Evolutionary conservation across 2,113 vertebrate genomes (phyloP).

Genomic region (Bos indicus): DNA sequence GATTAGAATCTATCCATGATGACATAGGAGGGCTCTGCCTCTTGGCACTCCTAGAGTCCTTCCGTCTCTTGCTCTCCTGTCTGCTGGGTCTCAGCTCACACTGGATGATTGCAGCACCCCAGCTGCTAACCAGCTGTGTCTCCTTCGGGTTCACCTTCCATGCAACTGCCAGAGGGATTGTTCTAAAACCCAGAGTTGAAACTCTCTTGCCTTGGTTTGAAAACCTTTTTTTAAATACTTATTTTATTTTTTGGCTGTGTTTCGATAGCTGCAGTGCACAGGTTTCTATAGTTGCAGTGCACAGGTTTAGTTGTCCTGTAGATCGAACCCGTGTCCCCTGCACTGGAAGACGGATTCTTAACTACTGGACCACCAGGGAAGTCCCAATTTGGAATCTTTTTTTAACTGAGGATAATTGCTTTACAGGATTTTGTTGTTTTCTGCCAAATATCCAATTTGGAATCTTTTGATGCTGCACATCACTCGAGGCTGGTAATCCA

Average conservation of each 20-base stretch:
- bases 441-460: not conserved
- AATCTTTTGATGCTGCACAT: not conserved
- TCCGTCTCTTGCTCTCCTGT: not conserved
- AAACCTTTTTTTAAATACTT: not conserved
- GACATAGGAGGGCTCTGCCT: accelerated
- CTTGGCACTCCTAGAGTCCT: not conserved
- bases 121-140: not conserved
- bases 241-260: not conserved
- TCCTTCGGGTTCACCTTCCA: not conserved
- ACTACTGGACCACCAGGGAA: not conserved
- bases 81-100: not conserved
- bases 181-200: not conserved
- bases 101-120: not conserved
- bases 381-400: not conserved
- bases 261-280: not conserved
- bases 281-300: not conserved
- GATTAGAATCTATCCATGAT: not conserved
- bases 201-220: not conserved
- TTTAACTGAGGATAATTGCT: not conserved
- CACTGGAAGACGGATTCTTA: not conserved
- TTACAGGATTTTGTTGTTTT: not conserved
- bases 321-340: not conserved
- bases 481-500: not conserved
- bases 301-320: not conserved
- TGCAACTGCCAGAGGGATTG: not conserved